phyloP scores from a whole-genome alignment of 2,888 invertebrate genomes.

The Hydrotaea cyrtoneurina region DNA sequence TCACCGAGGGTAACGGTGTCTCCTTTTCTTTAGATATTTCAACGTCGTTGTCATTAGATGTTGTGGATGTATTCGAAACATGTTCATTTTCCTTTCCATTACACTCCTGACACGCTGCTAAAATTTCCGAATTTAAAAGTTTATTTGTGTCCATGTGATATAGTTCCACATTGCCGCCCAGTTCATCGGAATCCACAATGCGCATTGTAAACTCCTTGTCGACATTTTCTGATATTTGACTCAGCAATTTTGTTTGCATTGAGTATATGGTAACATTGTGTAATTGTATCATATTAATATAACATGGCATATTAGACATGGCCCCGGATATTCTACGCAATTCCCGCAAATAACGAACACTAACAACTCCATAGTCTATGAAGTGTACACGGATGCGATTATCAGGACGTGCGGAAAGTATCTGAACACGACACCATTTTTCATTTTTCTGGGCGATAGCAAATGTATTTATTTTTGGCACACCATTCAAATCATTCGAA shows the following conservation, averaged over 20 bases:
- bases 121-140: constrained; percentile 48
- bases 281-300: constrained; percentile 37
- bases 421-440: constrained; percentile 56
- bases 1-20: neutral
- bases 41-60: neutral
- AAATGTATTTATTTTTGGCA: constrained; percentile 20
- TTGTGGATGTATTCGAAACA: constrained; percentile 21
- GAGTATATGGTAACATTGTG: constrained; percentile 17
- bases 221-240: neutral
- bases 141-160: constrained; percentile 41
- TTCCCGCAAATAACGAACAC: neutral
- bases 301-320: constrained; percentile 48
- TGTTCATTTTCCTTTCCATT: neutral
- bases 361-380: constrained; percentile 40
- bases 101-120: neutral
- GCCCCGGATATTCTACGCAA: constrained; percentile 22
- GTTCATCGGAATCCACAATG: neutral
- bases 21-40: neutral
- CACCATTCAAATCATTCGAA: neutral
- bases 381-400: constrained; percentile 24
- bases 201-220: constrained; percentile 51
- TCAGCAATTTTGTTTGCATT: neutral
- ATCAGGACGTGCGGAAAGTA: constrained; percentile 16
- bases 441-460: constrained; percentile 34
- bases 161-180: constrained; percentile 21